A percentile compares a stretch with the other conserved stretches of the same genome.
phyloP scores from a whole-genome alignment of 2,113 vertebrate species.

The Phainopepla nitens region DNA sequence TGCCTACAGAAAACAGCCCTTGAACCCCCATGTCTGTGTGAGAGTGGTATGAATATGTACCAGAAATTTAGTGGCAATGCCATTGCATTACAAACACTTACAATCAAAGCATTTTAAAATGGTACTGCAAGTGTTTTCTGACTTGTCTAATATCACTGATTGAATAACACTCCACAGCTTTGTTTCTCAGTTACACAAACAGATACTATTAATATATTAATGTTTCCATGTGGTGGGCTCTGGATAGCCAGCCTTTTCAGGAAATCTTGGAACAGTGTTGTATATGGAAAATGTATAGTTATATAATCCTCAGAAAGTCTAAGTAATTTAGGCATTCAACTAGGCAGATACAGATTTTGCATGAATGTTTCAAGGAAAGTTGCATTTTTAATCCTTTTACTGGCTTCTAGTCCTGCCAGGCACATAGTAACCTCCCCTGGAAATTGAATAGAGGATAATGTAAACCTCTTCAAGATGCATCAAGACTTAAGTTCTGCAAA shows the following conservation, averaged over 20 bases:
- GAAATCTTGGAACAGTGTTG: background rate
- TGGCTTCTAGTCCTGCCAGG: background rate
- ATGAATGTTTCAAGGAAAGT: slow-evolving; percentile 59
- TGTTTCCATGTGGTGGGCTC: background rate
- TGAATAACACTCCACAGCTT: background rate
- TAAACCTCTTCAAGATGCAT: background rate
- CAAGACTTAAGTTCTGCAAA: background rate
- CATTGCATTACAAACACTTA: background rate
- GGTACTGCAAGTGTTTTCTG: background rate
- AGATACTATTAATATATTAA: background rate
- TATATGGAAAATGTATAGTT: slow-evolving; percentile 23
- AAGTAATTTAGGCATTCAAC: slow-evolving; percentile 25
- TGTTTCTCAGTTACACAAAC: background rate
- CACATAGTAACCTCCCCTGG: background rate
- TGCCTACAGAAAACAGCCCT: background rate
- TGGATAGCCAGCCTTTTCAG: background rate
- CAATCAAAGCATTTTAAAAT: background rate
- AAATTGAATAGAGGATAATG: background rate
- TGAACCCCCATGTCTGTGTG: background rate
- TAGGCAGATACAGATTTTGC: slow-evolving; percentile 46
- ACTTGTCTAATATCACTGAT: background rate
- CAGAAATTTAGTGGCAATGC: background rate
- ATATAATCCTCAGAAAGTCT: slow-evolving; percentile 29
- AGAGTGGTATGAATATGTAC: background rate
- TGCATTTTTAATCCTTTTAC: slow-evolving; percentile 59